These are phyloP conservation scores for Drosophila biarmipes DNA, from an alignment of 1,140 invertebrate genomes.

Conservation along the genomic window DNA sequence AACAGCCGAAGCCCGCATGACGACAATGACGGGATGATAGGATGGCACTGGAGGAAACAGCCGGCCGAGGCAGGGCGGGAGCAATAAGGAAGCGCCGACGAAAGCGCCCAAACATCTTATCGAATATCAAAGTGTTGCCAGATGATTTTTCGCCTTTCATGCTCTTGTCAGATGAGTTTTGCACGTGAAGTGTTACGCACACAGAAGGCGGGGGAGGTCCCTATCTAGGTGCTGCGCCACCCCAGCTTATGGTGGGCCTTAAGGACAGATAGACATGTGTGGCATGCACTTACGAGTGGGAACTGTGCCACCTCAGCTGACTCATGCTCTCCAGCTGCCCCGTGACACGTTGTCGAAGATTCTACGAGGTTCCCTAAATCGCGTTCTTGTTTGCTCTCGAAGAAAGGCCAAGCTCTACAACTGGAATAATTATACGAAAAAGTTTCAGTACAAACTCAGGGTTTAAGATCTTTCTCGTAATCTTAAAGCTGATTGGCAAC, in stretches of 20 bases:
- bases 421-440: no score
- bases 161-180: constrained; percentile 49
- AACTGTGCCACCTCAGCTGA: constrained; percentile 40
- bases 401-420: no score
- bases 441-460: no score
- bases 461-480: no score
- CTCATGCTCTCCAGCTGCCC: not conserved
- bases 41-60: not conserved
- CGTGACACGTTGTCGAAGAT: not conserved
- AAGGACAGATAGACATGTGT: constrained; percentile 2
- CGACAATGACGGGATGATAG: constrained; percentile 38
- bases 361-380: not conserved
- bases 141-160: constrained; percentile 62
- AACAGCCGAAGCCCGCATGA: constrained; percentile 42
- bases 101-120: constrained; percentile 51
- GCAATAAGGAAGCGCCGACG: constrained; percentile 6
- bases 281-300: constrained; percentile 11
- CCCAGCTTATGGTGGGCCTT: not conserved
- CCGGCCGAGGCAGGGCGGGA: not conserved
- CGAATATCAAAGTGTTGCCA: constrained; percentile 80
- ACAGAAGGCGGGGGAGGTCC: not conserved
- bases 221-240: no score
- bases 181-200: constrained; percentile 45
- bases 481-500: no score
- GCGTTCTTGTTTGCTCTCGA: no score